Evolutionary conservation across 1,140 invertebrate species (phyloP).

Genomic region (Galleria mellonella): DNA sequence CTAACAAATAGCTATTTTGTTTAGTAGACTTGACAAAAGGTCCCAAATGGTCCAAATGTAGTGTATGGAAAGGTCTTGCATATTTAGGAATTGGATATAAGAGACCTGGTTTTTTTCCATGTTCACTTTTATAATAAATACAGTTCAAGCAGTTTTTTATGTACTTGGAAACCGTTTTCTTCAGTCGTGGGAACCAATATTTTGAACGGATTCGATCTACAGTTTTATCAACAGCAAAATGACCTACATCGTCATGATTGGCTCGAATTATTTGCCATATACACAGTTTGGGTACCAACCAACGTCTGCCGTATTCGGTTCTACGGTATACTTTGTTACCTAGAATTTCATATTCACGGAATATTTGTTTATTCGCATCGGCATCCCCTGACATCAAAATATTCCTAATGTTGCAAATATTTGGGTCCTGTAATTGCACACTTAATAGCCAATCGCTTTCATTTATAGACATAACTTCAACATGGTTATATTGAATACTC

Average conservation of each 20-base stretch:
- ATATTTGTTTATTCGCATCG: slow-evolving; percentile 12
- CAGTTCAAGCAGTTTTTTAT: too few species aligned
- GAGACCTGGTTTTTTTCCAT: slow-evolving; percentile 4
- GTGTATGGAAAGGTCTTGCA: slow-evolving; percentile 24
- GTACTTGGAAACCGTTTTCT: slow-evolving; percentile 19
- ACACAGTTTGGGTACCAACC: slow-evolving; percentile 15
- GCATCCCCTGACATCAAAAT: slow-evolving; percentile 12
- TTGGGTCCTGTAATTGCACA: slow-evolving; percentile 25
- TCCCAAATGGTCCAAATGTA: slow-evolving; percentile 35
- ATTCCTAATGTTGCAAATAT: slow-evolving; percentile 14
- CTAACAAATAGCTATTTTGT: slow-evolving; percentile 44
- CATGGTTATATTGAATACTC: slow-evolving; percentile 3
- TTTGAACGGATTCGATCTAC: not conserved
- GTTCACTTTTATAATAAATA: too few species aligned
- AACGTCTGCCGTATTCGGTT: slow-evolving; percentile 14
- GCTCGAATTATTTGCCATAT: slow-evolving; percentile 3
- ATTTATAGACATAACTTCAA: slow-evolving; percentile 13
- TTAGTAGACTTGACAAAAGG: slow-evolving; percentile 24
- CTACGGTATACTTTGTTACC: slow-evolving; percentile 18
- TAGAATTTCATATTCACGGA: slow-evolving; percentile 16
- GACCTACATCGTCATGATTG: slow-evolving; percentile 4
- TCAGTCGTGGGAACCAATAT: slow-evolving; percentile 9
- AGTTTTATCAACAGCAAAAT: slow-evolving; percentile 6
- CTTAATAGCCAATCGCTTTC: slow-evolving; percentile 24
- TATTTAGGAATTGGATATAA: slow-evolving; percentile 24